phyloP scores from a whole-genome alignment of 2,797 vertebrate species.

The Gambelia wislizenii region DNA sequence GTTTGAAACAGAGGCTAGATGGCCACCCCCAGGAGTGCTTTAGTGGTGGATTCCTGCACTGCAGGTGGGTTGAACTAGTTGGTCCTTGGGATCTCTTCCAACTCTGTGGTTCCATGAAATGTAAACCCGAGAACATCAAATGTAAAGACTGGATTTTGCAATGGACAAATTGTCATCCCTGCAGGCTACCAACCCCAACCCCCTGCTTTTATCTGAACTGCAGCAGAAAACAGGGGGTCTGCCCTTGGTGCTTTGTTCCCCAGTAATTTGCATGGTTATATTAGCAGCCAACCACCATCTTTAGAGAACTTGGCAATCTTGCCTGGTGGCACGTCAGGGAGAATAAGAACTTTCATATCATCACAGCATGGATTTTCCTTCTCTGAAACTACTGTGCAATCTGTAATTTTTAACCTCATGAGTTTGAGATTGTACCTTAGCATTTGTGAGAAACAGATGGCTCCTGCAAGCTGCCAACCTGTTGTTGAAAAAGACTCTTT shows the following conservation, averaged over 20 bases:
- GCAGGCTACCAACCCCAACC: neutral
- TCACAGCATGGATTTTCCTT: slow-evolving; percentile 80
- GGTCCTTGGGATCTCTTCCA: too few species aligned
- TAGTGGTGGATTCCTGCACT: too few species aligned
- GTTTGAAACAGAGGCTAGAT: too few species aligned
- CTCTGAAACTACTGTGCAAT: slow-evolving; percentile 77
- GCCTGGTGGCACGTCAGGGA: slow-evolving; percentile 77
- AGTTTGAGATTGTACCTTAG: slow-evolving; percentile 85
- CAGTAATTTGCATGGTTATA: slow-evolving; percentile 45
- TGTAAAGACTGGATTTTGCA: neutral
- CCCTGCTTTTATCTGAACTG: neutral
- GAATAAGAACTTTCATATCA: slow-evolving; percentile 80
- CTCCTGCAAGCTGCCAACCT: slow-evolving; percentile 83
- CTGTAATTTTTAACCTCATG: slow-evolving; percentile 83
- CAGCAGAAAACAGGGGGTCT: neutral
- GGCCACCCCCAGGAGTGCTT: too few species aligned
- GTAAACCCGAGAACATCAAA: too few species aligned
- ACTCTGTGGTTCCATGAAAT: too few species aligned
- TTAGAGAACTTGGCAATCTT: slow-evolving; percentile 73
- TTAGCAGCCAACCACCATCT: slow-evolving; percentile 67
- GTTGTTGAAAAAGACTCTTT: slow-evolving; percentile 83
- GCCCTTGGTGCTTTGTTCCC: neutral
- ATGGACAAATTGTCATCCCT: neutral
- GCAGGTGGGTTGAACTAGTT: too few species aligned
- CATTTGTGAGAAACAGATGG: slow-evolving; percentile 85